phyloP scores from a whole-genome alignment of 2,888 invertebrate species.

The Schizotus pectinicornis region DNA sequence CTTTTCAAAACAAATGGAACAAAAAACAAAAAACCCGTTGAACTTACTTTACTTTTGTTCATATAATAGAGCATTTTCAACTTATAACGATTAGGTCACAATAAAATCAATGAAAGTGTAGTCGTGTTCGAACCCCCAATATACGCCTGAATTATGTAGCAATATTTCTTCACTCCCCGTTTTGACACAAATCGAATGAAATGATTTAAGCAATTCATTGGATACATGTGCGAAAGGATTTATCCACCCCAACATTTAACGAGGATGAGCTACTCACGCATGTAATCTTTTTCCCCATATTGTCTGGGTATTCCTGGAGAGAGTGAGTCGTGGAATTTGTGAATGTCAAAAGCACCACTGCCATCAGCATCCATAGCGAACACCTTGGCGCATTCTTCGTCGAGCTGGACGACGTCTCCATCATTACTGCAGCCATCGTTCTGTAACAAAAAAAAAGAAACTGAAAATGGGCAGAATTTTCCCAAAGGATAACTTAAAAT shows the following conservation, averaged over 20 bases:
- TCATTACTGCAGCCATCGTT: constrained; percentile 53
- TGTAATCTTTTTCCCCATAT: constrained; percentile 59
- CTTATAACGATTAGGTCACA: too few species aligned
- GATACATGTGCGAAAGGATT: too few species aligned
- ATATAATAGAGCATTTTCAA: too few species aligned
- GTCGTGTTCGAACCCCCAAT: too few species aligned
- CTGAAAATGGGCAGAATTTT: not conserved
- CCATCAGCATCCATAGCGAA: constrained; percentile 72
- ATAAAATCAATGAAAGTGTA: too few species aligned
- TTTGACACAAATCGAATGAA: too few species aligned
- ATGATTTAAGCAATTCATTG: not conserved
- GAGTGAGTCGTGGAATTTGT: constrained; percentile 50
- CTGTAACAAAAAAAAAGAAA: constrained; percentile 46
- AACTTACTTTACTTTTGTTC: too few species aligned
- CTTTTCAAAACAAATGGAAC: too few species aligned
- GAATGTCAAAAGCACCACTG: constrained; percentile 65
- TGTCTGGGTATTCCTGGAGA: constrained; percentile 50
- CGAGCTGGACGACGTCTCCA: constrained; percentile 71
- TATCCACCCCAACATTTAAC: not conserved
- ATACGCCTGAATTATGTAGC: too few species aligned
- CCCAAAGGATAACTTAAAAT: not conserved
- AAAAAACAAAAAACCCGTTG: too few species aligned
- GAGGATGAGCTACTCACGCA: constrained; percentile 48
- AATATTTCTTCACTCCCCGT: too few species aligned
- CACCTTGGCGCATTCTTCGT: constrained; percentile 89